Evolutionary conservation across 2,113 vertebrate genomes (phyloP), one percentile per base, ranked within the genome.

Genomic region (Thymallus thymallus): DNA sequence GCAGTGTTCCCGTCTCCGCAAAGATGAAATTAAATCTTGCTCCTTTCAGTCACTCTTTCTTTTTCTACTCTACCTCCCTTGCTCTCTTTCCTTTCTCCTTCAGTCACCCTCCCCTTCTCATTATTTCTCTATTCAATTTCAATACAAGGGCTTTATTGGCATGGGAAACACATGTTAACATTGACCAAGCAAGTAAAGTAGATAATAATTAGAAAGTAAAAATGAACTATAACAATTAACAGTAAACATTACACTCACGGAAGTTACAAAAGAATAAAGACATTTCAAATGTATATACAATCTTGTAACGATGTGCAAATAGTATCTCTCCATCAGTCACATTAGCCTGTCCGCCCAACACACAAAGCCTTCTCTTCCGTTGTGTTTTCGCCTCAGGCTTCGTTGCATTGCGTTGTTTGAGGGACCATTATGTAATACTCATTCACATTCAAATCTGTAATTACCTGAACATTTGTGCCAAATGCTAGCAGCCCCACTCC

Each of bases 21-120:
- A 30, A 13, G 18, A 45, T 18, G 3, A 87, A 90, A 91, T 90
- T 82, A 86, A 88, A 91, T 89, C 87, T 85, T n/a, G 69, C 75
- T 84, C 82, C 82, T 84, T 88, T 88, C 80, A 85, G 74, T 81
- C 85, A 73, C 18, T 32, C 41, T 56, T 73, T 79, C 41, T 80
- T 62, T 48, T 13, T 12, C 35, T 45, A 29, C 26, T 51, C 35
- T 41, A 41, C 79, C 65, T 16, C 72, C 81, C 35, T 41, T 0
- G 74, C 60, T 75, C 55, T 64, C 71, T 78, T 51, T 51, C 18
- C 14, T 22, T 72, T 58, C 55, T 1, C 70, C 74, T 69, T 20
- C 12, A 22, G n/a, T 45, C 35, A 13, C 26, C 41, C 41, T 35
- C 75, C 73, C 56, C 35, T 41, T 45, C 66, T 24, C 67, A 58